Evolutionary conservation across 2,113 vertebrate genomes (phyloP).

Genomic region (Hippolais icterina): DNA sequence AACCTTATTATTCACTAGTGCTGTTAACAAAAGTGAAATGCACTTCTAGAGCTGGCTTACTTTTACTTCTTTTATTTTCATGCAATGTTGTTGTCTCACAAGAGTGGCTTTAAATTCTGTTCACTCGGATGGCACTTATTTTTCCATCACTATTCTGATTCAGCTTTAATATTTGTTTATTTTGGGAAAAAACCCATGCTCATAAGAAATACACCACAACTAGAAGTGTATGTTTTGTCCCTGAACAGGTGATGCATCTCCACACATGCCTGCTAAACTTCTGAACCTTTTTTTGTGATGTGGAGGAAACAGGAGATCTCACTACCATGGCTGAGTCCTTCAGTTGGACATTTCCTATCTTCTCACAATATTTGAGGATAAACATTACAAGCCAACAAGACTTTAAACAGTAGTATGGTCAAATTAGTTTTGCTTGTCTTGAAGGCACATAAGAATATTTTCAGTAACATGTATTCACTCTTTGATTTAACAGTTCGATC

Average conservation of each 20-base stretch:
- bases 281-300: neutral
- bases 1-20: neutral
- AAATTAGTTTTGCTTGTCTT: neutral
- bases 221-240: neutral
- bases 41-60: neutral
- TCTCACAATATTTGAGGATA: neutral
- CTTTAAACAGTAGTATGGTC: neutral
- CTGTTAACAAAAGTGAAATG: neutral
- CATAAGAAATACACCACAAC: neutral
- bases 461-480: neutral
- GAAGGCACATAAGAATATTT: neutral
- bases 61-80: neutral
- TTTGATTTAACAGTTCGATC: conserved; percentile 72
- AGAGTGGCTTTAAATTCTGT: neutral
- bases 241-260: neutral
- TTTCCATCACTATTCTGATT: neutral
- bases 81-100: neutral
- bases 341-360: neutral
- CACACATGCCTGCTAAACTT: neutral
- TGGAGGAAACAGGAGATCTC: neutral
- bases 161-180: neutral
- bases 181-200: accelerated
- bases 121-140: neutral
- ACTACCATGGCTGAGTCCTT: neutral
- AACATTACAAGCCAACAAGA: neutral